These are phyloP conservation scores for Caenorhabditis auriculariae DNA, from an alignment of 2,888 invertebrate species.

Conservation along the genomic window DNA sequence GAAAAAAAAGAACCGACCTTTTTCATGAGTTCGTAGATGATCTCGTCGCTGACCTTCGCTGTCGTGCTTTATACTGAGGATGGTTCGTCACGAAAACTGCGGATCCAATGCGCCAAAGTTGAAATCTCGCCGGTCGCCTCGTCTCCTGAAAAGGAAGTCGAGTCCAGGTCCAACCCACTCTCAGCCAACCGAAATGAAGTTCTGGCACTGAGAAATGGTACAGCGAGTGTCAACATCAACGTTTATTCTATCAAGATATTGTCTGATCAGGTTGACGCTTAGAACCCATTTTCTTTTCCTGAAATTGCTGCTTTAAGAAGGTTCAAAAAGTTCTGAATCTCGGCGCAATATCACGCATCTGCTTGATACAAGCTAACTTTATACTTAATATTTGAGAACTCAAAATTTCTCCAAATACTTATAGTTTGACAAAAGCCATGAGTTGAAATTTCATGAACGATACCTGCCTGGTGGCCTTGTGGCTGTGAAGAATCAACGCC, in stretches of 20 bases:
- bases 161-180: background rate
- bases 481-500: too few species aligned
- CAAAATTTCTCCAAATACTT: too few species aligned
- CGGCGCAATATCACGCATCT: too few species aligned
- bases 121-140: constrained; percentile 79
- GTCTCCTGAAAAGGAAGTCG: constrained; percentile 68
- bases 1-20: constrained; percentile 26
- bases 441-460: too few species aligned
- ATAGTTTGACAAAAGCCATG: too few species aligned
- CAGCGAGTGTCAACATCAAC: constrained; percentile 96
- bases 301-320: constrained; percentile 7
- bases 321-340: background rate
- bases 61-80: constrained; percentile 75
- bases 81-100: constrained; percentile 85
- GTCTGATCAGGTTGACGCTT: constrained; percentile 91
- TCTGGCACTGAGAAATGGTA: constrained; percentile 92
- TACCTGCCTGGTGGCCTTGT: too few species aligned
- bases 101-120: constrained; percentile 92
- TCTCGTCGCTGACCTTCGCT: constrained; percentile 83
- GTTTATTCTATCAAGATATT: constrained; percentile 90
- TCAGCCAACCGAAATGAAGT: constrained; percentile 64
- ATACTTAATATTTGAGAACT: too few species aligned
- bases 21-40: constrained; percentile 83
- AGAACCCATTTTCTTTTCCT: constrained; percentile 80
- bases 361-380: too few species aligned